Percentiles rank a stretch among this genome's conserved stretches.
These are phyloP conservation scores for Coboldia fuscipes DNA, from an alignment of 1,140 invertebrate genomes.

Conservation along the genomic window DNA sequence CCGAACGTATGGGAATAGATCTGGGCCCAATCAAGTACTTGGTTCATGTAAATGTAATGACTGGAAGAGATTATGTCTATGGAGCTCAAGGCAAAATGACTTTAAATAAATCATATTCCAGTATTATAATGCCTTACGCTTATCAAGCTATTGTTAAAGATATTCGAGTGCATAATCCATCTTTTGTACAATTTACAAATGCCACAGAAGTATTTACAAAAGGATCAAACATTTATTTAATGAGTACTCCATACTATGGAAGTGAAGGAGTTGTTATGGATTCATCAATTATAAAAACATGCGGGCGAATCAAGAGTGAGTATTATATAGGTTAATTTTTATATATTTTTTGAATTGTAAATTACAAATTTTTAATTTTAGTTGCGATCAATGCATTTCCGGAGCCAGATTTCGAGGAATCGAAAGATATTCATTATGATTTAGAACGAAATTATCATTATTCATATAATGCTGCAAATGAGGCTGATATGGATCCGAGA, in stretches of 20 bases:
- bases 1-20: slow-evolving; percentile 44
- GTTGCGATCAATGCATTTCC: slow-evolving; percentile 17
- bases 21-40: slow-evolving; percentile 46
- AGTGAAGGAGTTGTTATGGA: slow-evolving; percentile 41
- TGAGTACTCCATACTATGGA: slow-evolving; percentile 61
- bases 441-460: slow-evolving; percentile 15
- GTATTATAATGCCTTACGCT: slow-evolving; percentile 28
- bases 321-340: slow-evolving; percentile 6
- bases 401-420: slow-evolving; percentile 20
- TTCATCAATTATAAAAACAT: slow-evolving; percentile 11
- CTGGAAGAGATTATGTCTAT: slow-evolving; percentile 37
- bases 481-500: slow-evolving; percentile 33
- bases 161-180: slow-evolving; percentile 27
- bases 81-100: slow-evolving; percentile 20
- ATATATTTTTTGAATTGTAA: background rate
- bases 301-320: slow-evolving; percentile 14
- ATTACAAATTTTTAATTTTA: slow-evolving; percentile 2
- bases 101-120: slow-evolving; percentile 10
- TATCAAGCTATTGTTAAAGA: slow-evolving; percentile 42
- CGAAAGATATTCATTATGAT: slow-evolving; percentile 13
- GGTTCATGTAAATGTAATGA: slow-evolving; percentile 47
- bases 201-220: slow-evolving; percentile 49
- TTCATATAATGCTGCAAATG: slow-evolving; percentile 12
- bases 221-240: slow-evolving; percentile 47
- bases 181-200: slow-evolving; percentile 16